Percentiles rank a stretch among this genome's conserved stretches.
Conservation (phyloP, 92 coral and sea anemone species). For the Porites rus region DNA sequence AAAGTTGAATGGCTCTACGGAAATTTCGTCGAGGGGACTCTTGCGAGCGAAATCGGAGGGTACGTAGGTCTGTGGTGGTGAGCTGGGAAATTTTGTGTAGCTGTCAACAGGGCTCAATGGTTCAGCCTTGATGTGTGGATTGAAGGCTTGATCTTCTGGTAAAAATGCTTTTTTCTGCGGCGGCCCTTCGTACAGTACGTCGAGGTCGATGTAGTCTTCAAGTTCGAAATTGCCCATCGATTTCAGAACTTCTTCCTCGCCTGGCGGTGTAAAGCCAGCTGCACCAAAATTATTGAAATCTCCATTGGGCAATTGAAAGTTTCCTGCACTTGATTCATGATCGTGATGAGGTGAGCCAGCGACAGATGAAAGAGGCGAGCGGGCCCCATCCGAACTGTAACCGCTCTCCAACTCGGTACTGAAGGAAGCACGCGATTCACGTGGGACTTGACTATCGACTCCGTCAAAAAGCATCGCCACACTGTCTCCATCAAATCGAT, state of each 20-base stretch:
- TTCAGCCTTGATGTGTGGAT: slow-evolving; percentile 29
- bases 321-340: slow-evolving; percentile 44
- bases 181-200: slow-evolving; percentile 50
- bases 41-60: slow-evolving; percentile 40
- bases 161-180: slow-evolving; percentile 40
- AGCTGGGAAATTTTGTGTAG: slow-evolving; percentile 17
- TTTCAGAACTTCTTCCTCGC: slow-evolving; percentile 51
- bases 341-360: slow-evolving; percentile 64
- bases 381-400: slow-evolving; percentile 81
- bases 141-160: slow-evolving; percentile 13
- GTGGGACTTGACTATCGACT: slow-evolving; percentile 34
- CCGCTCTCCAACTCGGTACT: slow-evolving; percentile 83
- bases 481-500: slow-evolving; percentile 59
- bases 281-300: slow-evolving; percentile 77
- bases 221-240: slow-evolving; percentile 20
- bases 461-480: slow-evolving; percentile 74
- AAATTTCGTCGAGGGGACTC: slow-evolving; percentile 52
- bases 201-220: slow-evolving; percentile 70
- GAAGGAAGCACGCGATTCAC: slow-evolving; percentile 36
- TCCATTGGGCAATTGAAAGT: slow-evolving; percentile 31
- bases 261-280: slow-evolving; percentile 68
- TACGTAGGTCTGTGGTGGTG: slow-evolving; percentile 25
- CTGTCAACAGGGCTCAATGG: slow-evolving; percentile 26
- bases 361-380: slow-evolving; percentile 70
- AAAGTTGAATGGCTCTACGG: slow-evolving; percentile 43